phyloP scores from a whole-genome alignment of 2,797 vertebrate genomes.

The Jordanella pulchra region DNA sequence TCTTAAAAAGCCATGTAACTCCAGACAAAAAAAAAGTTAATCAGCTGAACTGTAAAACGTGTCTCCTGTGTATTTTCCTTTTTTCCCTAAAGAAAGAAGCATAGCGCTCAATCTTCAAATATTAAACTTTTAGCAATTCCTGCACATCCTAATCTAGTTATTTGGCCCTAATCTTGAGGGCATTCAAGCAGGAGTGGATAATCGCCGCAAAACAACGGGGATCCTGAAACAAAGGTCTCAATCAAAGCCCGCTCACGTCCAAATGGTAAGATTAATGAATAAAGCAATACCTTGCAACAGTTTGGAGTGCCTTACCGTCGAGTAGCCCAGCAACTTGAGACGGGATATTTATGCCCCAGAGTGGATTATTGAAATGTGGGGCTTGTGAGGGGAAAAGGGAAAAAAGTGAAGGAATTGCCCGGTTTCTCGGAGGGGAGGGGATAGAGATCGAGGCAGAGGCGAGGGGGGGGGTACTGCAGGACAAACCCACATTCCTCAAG shows the following conservation, averaged over 20 bases:
- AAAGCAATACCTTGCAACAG: constrained; percentile 75
- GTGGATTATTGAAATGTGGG: constrained; percentile 81
- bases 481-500: constrained; percentile 84
- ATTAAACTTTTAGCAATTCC: neutral
- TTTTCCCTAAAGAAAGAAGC: constrained; percentile 32
- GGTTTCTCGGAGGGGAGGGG: constrained; percentile 86
- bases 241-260: constrained; percentile 51
- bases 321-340: constrained; percentile 81
- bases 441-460: constrained; percentile 64
- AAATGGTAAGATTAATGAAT: constrained; percentile 29
- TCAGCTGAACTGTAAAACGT: constrained; percentile 18
- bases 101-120: neutral
- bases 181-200: constrained; percentile 35
- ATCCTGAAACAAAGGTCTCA: constrained; percentile 49
- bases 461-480: constrained; percentile 75
- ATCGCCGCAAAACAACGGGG: constrained; percentile 47
- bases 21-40: constrained; percentile 2
- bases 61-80: neutral
- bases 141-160: constrained; percentile 8
- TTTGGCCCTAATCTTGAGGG: constrained; percentile 4
- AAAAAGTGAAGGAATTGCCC: constrained; percentile 85
- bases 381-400: constrained; percentile 77
- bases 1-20: constrained; percentile 19
- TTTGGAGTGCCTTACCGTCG: constrained; percentile 66
- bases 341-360: constrained; percentile 73